Evolutionary conservation across 23 tunicate genomes (phyloP).

Genomic region (Aplidium turbinatum): DNA sequence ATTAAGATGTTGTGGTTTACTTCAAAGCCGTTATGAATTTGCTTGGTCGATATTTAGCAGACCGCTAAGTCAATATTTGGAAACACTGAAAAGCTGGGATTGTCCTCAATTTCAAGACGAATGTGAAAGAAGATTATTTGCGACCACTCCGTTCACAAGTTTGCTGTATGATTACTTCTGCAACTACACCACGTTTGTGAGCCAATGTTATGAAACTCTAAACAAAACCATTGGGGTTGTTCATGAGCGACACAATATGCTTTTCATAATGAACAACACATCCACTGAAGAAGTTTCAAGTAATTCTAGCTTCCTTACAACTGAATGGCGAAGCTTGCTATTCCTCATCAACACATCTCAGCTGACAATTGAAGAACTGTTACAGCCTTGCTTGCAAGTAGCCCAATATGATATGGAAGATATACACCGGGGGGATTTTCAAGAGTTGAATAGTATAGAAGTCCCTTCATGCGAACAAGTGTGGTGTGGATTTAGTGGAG

Average conservation of each 20-base stretch:
- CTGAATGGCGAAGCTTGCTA: neutral
- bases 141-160: slow-evolving; percentile 36
- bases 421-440: slow-evolving; percentile 38
- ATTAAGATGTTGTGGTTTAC: slow-evolving; percentile 41
- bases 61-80: slow-evolving; percentile 41
- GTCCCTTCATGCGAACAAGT: slow-evolving; percentile 58
- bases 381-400: slow-evolving; percentile 66
- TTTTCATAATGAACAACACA: no score
- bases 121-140: slow-evolving; percentile 38
- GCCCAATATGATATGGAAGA: slow-evolving; percentile 56
- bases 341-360: slow-evolving; percentile 2
- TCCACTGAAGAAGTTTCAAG: no score
- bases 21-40: slow-evolving; percentile 10
- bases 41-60: slow-evolving; percentile 28
- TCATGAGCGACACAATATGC: neutral
- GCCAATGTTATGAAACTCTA: slow-evolving; percentile 21
- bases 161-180: slow-evolving; percentile 62
- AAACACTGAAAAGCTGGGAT: slow-evolving; percentile 44
- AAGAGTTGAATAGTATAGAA: slow-evolving; percentile 46
- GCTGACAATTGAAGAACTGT: slow-evolving; percentile 34
- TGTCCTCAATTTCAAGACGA: slow-evolving; percentile 52
- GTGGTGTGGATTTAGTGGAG: slow-evolving; percentile 66
- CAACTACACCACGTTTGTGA: slow-evolving; percentile 34
- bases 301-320: neutral
- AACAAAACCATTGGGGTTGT: neutral